phyloP scores from a whole-genome alignment of 1,140 invertebrate genomes.

The Anastrepha obliqua region DNA sequence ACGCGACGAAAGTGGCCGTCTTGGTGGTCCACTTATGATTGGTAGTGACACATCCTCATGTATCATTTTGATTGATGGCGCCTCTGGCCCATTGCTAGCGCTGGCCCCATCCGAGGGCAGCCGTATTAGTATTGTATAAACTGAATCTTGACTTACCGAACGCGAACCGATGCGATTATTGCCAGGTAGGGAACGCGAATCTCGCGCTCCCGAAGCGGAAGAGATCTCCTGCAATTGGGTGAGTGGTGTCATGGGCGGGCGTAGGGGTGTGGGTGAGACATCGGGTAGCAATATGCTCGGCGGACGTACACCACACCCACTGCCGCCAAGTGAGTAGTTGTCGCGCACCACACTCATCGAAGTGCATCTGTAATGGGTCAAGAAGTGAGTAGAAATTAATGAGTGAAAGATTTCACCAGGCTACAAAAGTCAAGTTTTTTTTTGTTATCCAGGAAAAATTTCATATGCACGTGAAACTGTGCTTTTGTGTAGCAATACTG shows the following conservation, averaged over 20 bases:
- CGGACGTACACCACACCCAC: slow-evolving; percentile 69
- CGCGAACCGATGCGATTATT: slow-evolving; percentile 73
- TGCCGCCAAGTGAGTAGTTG: slow-evolving; percentile 77
- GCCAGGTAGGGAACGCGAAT: slow-evolving; percentile 76
- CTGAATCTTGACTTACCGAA: slow-evolving; percentile 83
- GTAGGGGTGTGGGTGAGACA: slow-evolving; percentile 71
- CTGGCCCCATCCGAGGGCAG: slow-evolving; percentile 81
- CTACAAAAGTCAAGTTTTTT: no score
- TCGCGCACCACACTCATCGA: slow-evolving; percentile 88
- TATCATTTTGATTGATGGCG: slow-evolving; percentile 91
- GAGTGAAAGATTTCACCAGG: background rate
- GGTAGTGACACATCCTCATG: slow-evolving; percentile 78
- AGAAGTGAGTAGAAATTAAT: background rate
- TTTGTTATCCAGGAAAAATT: no score
- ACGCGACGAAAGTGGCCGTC: slow-evolving; percentile 66
- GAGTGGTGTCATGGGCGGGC: slow-evolving; percentile 67
- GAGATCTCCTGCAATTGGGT: slow-evolving; percentile 71
- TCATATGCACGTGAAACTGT: no score
- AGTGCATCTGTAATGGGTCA: slow-evolving; percentile 78
- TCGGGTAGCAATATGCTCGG: slow-evolving; percentile 72
- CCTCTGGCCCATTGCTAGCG: slow-evolving; percentile 68
- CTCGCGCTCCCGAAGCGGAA: slow-evolving; percentile 71
- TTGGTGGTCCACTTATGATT: slow-evolving; percentile 61
- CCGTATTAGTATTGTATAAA: slow-evolving; percentile 94
- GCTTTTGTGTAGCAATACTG: no score